Percentiles rank a stretch among this genome's conserved stretches.
These are phyloP conservation scores for Toxonevra muliebris DNA, from an alignment of 2,888 invertebrate genomes.

Conservation along the genomic window DNA sequence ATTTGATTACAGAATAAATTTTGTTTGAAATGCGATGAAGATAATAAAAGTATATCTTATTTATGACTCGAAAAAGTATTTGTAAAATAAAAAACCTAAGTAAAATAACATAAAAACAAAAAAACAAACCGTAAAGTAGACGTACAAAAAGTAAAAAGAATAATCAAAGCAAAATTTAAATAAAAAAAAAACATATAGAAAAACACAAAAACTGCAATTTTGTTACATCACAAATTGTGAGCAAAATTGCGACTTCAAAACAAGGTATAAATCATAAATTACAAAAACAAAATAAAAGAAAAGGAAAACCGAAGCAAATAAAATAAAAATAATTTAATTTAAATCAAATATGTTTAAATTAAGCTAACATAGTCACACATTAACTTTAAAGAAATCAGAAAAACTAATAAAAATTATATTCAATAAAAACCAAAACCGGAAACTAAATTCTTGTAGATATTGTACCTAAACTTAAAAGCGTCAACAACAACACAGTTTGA, in stretches of 20 bases:
- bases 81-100: conserved; percentile 12
- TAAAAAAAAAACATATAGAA: background rate
- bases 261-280: conserved; percentile 19
- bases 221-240: too few relatives aligned
- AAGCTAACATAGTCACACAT: background rate
- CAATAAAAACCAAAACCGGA: too few relatives aligned
- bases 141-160: conserved; percentile 8
- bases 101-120: conserved; percentile 6
- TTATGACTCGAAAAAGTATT: too few relatives aligned
- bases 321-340: conserved; percentile 6
- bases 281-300: conserved; percentile 15
- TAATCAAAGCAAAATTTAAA: conserved; percentile 12
- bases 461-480: too few relatives aligned
- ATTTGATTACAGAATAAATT: too few relatives aligned
- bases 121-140: conserved; percentile 14
- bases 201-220: too few relatives aligned
- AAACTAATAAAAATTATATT: too few relatives aligned
- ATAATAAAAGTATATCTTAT: too few relatives aligned
- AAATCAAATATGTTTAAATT: background rate
- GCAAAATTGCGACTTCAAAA: conserved; percentile 13
- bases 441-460: too few relatives aligned
- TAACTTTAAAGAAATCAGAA: too few relatives aligned
- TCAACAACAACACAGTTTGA: too few relatives aligned
- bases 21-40: too few relatives aligned
- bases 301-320: background rate